phyloP scores from a whole-genome alignment of 2,888 invertebrate genomes.

The Hirtodrosophila histrioides region DNA sequence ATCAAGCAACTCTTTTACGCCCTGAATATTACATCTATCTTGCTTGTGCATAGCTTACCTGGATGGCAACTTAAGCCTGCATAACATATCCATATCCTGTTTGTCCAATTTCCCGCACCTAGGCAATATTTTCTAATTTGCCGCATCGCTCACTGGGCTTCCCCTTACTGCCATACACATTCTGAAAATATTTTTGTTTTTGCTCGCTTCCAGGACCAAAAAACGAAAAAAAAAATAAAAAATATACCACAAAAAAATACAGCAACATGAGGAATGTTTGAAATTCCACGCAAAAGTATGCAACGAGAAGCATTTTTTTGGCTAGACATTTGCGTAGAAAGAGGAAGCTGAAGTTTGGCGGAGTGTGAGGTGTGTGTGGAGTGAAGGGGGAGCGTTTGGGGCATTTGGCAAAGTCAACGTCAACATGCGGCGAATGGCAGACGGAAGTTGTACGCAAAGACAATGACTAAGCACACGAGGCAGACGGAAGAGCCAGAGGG shows the following conservation, averaged over 20 bases:
- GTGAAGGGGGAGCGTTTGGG: too few relatives aligned
- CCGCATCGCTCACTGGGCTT: conserved; percentile 35
- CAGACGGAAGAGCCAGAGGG: conserved; percentile 27
- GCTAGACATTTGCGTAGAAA: conserved; percentile 68
- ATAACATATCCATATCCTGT: conserved; percentile 38
- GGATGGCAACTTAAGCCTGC: conserved; percentile 19
- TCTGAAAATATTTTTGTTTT: conserved; percentile 68
- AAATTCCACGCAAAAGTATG: conserved; percentile 72
- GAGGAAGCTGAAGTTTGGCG: conserved; percentile 32
- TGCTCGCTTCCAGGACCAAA: conserved; percentile 22
- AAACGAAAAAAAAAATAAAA: too few relatives aligned
- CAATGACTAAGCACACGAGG: conserved; percentile 72
- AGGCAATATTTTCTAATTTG: conserved; percentile 56
- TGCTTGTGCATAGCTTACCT: conserved; percentile 1
- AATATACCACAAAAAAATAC: conserved; percentile 33
- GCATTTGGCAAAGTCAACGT: conserved; percentile 65
- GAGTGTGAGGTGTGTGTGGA: neutral
- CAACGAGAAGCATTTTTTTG: conserved; percentile 66
- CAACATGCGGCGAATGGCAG: conserved; percentile 69
- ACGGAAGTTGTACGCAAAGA: conserved; percentile 75
- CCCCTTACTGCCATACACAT: conserved; percentile 35
- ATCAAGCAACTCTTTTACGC: neutral
- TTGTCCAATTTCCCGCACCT: conserved; percentile 39
- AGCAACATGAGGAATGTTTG: conserved; percentile 64
- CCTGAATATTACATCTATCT: conserved; percentile 1